Evolutionary conservation across 2,797 vertebrate genomes (phyloP).

Genomic region (Pterois miles): DNA sequence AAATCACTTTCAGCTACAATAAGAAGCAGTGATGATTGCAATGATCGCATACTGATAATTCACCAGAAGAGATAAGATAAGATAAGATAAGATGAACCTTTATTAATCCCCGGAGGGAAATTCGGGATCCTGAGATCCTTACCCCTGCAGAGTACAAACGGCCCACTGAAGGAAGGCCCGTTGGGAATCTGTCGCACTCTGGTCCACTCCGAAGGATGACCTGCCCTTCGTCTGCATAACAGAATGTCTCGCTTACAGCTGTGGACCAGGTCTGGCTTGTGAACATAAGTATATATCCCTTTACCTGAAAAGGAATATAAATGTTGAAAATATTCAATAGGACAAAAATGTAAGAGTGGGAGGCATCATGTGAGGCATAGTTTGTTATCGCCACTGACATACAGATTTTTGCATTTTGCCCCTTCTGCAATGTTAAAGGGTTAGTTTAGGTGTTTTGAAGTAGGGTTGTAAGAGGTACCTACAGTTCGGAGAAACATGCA

Average conservation of each 20-base stretch:
- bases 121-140: conserved; percentile 9
- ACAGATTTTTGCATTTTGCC: neutral
- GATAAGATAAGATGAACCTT: no score
- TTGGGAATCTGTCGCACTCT: conserved; percentile 89
- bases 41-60: neutral
- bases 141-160: conserved; percentile 95
- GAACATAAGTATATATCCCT: conserved; percentile 87
- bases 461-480: no score
- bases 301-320: conserved; percentile 74
- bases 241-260: conserved; percentile 89
- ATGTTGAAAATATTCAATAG: neutral
- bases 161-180: conserved; percentile 86
- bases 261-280: conserved; percentile 90
- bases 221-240: conserved; percentile 84
- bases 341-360: neutral
- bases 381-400: neutral
- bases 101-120: no score
- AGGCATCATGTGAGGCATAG: neutral
- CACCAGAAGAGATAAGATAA: no score
- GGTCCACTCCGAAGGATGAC: conserved; percentile 86
- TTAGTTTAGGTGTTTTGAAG: no score
- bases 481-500: no score
- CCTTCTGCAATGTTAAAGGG: neutral
- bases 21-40: neutral
- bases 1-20: neutral